Base-by-base conservation (phyloP, 2,888 invertebrate genomes). In the Agrochola lychnidis region DNA sequence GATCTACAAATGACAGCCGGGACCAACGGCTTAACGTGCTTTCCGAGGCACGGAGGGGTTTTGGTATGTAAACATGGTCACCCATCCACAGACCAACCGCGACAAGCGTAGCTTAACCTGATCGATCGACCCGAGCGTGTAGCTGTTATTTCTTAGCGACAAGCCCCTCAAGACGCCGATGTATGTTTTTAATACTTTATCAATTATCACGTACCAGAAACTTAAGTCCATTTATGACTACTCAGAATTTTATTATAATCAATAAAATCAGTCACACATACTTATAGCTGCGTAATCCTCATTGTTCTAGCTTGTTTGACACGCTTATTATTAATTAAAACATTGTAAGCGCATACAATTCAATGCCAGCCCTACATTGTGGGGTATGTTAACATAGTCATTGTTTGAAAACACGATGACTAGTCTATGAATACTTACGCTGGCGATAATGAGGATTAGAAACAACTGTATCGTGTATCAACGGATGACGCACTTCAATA, bases 331-430 rank as follows among this genome's bases (percentile, higher is more conserved):
- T 74, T 83, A 75, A 79, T 76, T 72, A 76, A 69, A 76, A 83
- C 83, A 86, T 77, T 82, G 79, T 80, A 70, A 75, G 30, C 70
- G 30, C 69, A 9, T 78, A 79, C 68, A 79, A 83, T 79, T 77
- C 70, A 73, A 76, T 73, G 67, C 77, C 30, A 73, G 67, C 56
- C 66, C 61, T 78, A 88, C 87, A 87, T 82, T 86, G 87, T 82
- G 68, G 74, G 57, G 71, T 75, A 68, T 89, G 82, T 78, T 77
- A 82, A 85, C 82, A 73, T 66, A 80, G 56, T 68, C 81, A 78
- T 86, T 89, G 88, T 90, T 88, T 87, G 59, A 71, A 83, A 88
- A 87, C 82, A 87, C 71, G 59, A 70, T 72, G 77, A 84, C 71
- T 71, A 68, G 64, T 78, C 76, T 79, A 78, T 79, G 83, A 70